These are phyloP conservation scores for Dichetophora obliterata DNA, from an alignment of 2,888 invertebrate genomes.

Conservation along the genomic window DNA sequence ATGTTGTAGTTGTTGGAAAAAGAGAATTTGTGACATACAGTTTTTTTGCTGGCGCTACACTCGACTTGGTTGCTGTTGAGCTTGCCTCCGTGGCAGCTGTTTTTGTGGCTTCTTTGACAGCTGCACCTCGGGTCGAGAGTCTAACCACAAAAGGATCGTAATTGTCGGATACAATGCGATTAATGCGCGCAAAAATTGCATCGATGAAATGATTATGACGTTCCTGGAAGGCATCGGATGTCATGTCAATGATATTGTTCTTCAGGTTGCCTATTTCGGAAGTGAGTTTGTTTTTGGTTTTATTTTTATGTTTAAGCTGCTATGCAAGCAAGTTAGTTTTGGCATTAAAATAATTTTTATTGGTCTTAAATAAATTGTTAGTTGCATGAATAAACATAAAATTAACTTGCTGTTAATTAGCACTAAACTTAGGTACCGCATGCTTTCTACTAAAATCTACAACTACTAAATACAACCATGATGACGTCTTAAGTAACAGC, in stretches of 20 bases:
- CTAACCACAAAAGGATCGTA: constrained; percentile 87
- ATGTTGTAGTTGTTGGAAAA: neutral
- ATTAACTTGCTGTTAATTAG: neutral
- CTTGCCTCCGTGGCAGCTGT: neutral
- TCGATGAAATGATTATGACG: constrained; percentile 90
- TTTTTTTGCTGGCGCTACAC: constrained; percentile 56
- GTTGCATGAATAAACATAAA: neutral
- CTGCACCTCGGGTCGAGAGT: constrained; percentile 56
- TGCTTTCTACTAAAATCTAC: neutral
- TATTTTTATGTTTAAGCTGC: neutral
- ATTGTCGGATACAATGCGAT: constrained; percentile 81
- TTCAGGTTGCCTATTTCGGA: constrained; percentile 62
- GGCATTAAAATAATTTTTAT: too few species aligned
- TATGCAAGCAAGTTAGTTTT: neutral
- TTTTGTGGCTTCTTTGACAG: constrained; percentile 42
- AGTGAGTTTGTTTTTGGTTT: neutral
- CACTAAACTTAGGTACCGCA: neutral
- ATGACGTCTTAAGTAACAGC: too few species aligned
- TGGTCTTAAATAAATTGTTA: neutral
- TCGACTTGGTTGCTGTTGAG: constrained; percentile 44
- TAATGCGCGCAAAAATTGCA: constrained; percentile 84
- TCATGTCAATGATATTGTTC: constrained; percentile 68
- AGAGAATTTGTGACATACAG: constrained; percentile 56
- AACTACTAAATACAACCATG: neutral
- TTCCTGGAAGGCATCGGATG: constrained; percentile 73